Conservation (phyloP, 2,797 vertebrate genomes). For the Hybognathus amarus region DNA sequence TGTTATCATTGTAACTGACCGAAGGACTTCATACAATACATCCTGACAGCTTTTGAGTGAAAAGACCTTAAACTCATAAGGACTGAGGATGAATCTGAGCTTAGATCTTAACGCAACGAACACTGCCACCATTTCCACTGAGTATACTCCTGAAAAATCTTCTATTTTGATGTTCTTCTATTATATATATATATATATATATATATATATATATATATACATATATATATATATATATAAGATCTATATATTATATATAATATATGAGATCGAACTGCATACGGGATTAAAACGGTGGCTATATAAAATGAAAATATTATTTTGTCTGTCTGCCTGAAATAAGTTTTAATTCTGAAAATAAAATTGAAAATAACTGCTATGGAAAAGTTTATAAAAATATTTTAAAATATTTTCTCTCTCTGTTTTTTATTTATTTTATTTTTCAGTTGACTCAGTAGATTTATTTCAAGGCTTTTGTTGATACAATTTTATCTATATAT, state of each 20-base stretch:
- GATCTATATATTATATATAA: too few species aligned
- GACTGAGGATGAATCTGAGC: too few species aligned
- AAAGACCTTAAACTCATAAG: too few species aligned
- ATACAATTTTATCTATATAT: background rate
- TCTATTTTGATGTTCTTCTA: too few species aligned
- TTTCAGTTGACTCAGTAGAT: background rate
- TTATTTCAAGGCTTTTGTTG: background rate
- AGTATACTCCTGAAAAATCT: background rate
- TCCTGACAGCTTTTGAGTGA: too few species aligned
- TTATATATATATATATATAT: too few species aligned
- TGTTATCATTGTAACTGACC: too few species aligned
- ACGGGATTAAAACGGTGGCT: constrained; percentile 13
- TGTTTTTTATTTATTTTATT: too few species aligned
- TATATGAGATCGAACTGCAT: constrained; percentile 52
- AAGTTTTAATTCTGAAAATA: background rate
- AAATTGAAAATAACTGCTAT: background rate
- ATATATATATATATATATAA: too few species aligned
- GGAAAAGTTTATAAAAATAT: background rate
- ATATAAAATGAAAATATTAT: background rate
- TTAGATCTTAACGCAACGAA: background rate
- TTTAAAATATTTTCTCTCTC: too few species aligned
- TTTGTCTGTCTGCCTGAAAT: background rate
- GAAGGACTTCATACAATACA: too few species aligned
- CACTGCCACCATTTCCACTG: background rate
- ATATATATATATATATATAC: too few species aligned